phyloP scores from a whole-genome alignment of 2,888 invertebrate species.

The Rhamphomyia laevipes region DNA sequence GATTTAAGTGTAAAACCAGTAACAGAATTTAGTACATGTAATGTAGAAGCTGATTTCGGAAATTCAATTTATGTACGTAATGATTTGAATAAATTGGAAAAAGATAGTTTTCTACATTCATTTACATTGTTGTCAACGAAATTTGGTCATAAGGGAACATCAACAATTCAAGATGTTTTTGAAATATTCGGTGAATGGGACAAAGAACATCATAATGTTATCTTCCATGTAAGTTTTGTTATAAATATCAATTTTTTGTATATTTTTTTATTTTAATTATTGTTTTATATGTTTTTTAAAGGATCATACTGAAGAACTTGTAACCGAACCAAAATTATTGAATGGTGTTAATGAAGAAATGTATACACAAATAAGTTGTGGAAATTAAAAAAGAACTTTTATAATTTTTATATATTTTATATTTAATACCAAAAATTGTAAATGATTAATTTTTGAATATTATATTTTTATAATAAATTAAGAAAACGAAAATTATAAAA shows the following conservation, averaged over 20 bases:
- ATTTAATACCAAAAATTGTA: no score
- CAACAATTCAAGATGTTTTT: slow-evolving; percentile 32
- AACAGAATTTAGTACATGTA: slow-evolving; percentile 29
- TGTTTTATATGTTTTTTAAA: slow-evolving; percentile 10
- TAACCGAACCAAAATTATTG: slow-evolving; percentile 24
- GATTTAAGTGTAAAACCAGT: slow-evolving; percentile 29
- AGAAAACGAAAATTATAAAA: no score
- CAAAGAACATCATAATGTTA: slow-evolving; percentile 24
- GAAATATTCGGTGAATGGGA: slow-evolving; percentile 31
- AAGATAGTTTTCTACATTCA: slow-evolving; percentile 32
- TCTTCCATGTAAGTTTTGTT: slow-evolving; percentile 30
- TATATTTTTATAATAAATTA: no score
- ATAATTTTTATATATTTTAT: no score
- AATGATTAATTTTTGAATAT: no score
- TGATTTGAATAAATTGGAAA: slow-evolving; percentile 25
- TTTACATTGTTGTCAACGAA: slow-evolving; percentile 28
- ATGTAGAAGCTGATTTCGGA: slow-evolving; percentile 31
- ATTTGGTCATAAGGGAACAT: slow-evolving; percentile 28
- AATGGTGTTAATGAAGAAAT: slow-evolving; percentile 17
- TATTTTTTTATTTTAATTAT: background rate
- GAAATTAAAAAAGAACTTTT: no score
- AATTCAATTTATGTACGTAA: slow-evolving; percentile 27
- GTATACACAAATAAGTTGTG: no score
- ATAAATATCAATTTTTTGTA: background rate
- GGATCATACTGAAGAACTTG: slow-evolving; percentile 29